Evolutionary conservation across 2,888 invertebrate species (phyloP).

Genomic region (Acleris sparsana): DNA sequence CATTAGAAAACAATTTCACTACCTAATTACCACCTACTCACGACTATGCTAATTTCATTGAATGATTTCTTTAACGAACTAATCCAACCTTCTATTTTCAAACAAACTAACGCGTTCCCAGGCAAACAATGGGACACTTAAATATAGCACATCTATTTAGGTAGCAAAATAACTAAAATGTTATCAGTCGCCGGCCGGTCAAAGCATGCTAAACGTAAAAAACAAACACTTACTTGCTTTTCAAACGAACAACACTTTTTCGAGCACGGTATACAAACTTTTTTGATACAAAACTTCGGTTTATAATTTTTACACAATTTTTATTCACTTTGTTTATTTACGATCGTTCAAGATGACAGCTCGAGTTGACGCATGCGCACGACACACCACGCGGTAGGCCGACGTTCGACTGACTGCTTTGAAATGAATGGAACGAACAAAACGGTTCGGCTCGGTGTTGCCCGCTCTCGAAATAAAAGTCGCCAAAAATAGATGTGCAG

Average conservation of each 20-base stretch:
- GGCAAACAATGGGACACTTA: slow-evolving; percentile 26
- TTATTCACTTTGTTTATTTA: slow-evolving; percentile 75
- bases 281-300: slow-evolving; percentile 42
- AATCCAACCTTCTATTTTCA: not conserved
- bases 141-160: slow-evolving; percentile 47
- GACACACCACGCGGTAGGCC: slow-evolving; percentile 50
- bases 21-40: not conserved
- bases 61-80: not conserved
- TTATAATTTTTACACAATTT: slow-evolving; percentile 53
- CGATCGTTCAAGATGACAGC: slow-evolving; percentile 70
- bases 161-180: slow-evolving; percentile 59
- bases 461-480: slow-evolving; percentile 19
- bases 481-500: slow-evolving; percentile 1
- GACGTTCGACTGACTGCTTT: slow-evolving; percentile 53
- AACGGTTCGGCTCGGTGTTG: slow-evolving; percentile 39
- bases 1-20: not conserved
- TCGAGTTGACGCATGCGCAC: slow-evolving; percentile 69
- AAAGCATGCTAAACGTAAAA: slow-evolving; percentile 62
- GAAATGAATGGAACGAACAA: slow-evolving; percentile 43
- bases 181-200: slow-evolving; percentile 54
- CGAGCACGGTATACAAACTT: slow-evolving; percentile 40
- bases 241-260: slow-evolving; percentile 63
- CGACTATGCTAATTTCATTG: not conserved
- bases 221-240: slow-evolving; percentile 71
- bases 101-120: slow-evolving; percentile 8